Base-by-base conservation (phyloP, 2,888 invertebrate genomes). In the Brachyopa scutellaris region DNA sequence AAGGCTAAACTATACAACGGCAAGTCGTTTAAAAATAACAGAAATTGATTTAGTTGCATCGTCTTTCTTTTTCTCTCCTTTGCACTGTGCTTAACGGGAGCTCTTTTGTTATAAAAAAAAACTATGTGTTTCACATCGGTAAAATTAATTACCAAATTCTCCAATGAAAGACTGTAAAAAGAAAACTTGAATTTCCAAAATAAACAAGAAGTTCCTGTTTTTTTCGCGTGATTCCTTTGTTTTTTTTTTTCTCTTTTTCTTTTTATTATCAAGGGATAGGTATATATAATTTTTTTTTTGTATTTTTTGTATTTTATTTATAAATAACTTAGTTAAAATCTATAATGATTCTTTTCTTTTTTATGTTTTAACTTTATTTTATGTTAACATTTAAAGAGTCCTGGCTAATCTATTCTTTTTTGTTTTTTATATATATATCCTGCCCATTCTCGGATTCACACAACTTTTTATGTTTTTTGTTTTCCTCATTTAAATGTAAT, bases 291-390 rank as follows among this genome's bases (percentile, higher is more conserved):
- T 73, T 55, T 57, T 17, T 61, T 79, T 82, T 80, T 82, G 84
- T 85, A 87, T 86, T 86, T 84, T 86, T 86, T 85, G 86, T 87
- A 86, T 88, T 88, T 76, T 88, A 89, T 88, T 89, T 89, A 89
- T 89, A 89, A 89, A 89, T 89, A 89, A 89, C 89, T 89, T 89
- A 87, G 85, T 88, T 88, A 87, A 87, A 88, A 86, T 88, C 88
- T 89, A 87, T 87, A 83, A 84, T 86, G 85, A 86, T 86, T 87
- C 87, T 85, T 66, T 76, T 86, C 66, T 76, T 85, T 79, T 79
- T 79, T 80, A 66, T 78, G 61, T 85, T 70, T 84, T 70, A 36
- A 11, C 9, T 66, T 67, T 64, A 59, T 55, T 76, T 82, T 66
- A 61, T 82, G 82, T 82, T 77, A 82, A 82, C 82, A 82, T 82